Conservation (phyloP, 2,888 invertebrate genomes). For the Congeria kusceri region DNA sequence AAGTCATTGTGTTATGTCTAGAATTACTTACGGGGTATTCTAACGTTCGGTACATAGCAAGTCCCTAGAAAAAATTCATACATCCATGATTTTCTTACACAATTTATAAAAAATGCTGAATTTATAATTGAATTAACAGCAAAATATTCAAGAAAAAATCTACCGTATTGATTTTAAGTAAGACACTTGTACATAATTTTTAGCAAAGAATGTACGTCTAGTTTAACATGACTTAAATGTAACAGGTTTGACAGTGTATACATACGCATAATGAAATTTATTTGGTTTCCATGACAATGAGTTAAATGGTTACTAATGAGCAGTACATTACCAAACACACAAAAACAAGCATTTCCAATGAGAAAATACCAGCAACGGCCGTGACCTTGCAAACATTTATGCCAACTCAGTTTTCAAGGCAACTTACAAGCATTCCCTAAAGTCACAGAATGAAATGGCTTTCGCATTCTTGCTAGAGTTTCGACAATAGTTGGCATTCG, state of each 20-base stretch:
- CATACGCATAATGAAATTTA: too few relatives aligned
- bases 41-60: slow-evolving; percentile 59
- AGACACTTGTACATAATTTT: too few relatives aligned
- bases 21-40: slow-evolving; percentile 61
- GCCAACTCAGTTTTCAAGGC: slow-evolving; percentile 12
- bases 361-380: background rate
- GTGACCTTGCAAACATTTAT: background rate
- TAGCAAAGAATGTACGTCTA: too few relatives aligned
- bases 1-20: too few relatives aligned
- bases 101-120: too few relatives aligned
- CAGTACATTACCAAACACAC: background rate
- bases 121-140: too few relatives aligned
- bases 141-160: too few relatives aligned
- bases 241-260: too few relatives aligned
- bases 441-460: slow-evolving; percentile 58
- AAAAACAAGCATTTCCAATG: background rate
- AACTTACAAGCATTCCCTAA: slow-evolving; percentile 63
- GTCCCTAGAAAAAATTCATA: slow-evolving; percentile 39
- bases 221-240: too few relatives aligned
- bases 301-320: background rate
- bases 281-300: too few relatives aligned
- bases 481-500: slow-evolving; percentile 69
- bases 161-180: too few relatives aligned
- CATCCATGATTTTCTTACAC: too few relatives aligned
- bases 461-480: slow-evolving; percentile 64